These are phyloP conservation scores for Lanistes nyassanus DNA, from an alignment of 1,140 invertebrate genomes.

Conservation along the genomic window DNA sequence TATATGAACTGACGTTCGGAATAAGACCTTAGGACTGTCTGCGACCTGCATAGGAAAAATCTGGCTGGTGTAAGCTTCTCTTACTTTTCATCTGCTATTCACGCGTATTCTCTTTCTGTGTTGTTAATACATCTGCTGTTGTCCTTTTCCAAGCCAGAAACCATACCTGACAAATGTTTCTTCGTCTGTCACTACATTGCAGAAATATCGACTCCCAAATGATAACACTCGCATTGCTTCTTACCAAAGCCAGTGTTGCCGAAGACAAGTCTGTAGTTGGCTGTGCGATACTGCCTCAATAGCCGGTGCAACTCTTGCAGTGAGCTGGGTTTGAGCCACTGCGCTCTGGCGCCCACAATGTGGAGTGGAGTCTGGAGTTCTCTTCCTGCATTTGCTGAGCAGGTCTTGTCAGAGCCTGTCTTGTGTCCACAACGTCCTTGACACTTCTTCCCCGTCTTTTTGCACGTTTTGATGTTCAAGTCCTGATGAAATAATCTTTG, in stretches of 20 bases:
- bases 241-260: slow-evolving; percentile 53
- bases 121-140: no score
- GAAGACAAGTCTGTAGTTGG: slow-evolving; percentile 46
- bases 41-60: background rate
- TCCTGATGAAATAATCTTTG: slow-evolving; percentile 41
- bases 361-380: slow-evolving; percentile 25
- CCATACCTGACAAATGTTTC: background rate
- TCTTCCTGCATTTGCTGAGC: background rate
- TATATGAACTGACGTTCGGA: background rate
- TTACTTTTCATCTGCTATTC: no score
- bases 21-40: background rate
- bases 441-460: slow-evolving; percentile 48
- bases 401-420: background rate
- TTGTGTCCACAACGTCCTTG: background rate
- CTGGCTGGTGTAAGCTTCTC: no score
- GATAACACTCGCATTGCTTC: background rate
- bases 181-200: background rate
- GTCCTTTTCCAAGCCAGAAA: no score
- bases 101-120: no score
- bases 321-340: slow-evolving; percentile 49
- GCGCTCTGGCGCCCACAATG: slow-evolving; percentile 37
- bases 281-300: slow-evolving; percentile 35
- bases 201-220: background rate
- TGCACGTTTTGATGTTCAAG: slow-evolving; percentile 44
- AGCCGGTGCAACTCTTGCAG: slow-evolving; percentile 40